These are phyloP conservation scores for Tachycineta bicolor DNA, from an alignment of 2,113 vertebrate genomes.

Conservation along the genomic window DNA sequence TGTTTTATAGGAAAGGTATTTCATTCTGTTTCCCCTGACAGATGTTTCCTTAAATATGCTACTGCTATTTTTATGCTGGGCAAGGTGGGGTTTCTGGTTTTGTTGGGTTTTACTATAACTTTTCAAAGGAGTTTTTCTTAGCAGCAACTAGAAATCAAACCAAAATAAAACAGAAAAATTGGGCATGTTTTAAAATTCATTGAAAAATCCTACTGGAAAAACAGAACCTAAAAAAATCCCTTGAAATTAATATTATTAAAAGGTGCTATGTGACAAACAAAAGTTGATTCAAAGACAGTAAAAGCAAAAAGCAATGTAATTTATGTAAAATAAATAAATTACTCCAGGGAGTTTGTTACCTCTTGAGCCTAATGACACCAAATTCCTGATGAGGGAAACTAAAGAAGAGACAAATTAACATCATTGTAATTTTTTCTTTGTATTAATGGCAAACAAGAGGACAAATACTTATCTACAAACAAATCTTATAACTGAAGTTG, in stretches of 20 bases:
- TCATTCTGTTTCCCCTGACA: background rate
- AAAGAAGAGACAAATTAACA: background rate
- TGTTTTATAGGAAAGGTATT: slow-evolving; percentile 6
- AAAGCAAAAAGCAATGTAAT: background rate
- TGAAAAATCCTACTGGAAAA: background rate
- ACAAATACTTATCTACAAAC: background rate
- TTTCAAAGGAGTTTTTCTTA: background rate
- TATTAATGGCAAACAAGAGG: background rate
- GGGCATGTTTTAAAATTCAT: background rate
- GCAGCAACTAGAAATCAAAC: background rate
- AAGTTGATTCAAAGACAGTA: background rate
- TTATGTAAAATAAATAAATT: background rate
- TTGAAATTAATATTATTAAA: background rate
- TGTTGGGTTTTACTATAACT: background rate
- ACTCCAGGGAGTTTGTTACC: background rate
- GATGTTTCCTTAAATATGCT: slow-evolving; percentile 7
- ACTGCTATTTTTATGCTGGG: background rate
- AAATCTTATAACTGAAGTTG: background rate
- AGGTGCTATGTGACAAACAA: background rate
- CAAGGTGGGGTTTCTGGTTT: background rate
- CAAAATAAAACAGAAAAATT: background rate
- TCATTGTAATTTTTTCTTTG: background rate
- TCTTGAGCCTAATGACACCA: background rate
- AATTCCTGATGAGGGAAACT: background rate
- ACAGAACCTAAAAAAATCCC: background rate